Evolutionary conservation across 2,797 vertebrate genomes (phyloP), one percentile per base, ranked within the genome.

Genomic region (Carcharodon carcharias): DNA sequence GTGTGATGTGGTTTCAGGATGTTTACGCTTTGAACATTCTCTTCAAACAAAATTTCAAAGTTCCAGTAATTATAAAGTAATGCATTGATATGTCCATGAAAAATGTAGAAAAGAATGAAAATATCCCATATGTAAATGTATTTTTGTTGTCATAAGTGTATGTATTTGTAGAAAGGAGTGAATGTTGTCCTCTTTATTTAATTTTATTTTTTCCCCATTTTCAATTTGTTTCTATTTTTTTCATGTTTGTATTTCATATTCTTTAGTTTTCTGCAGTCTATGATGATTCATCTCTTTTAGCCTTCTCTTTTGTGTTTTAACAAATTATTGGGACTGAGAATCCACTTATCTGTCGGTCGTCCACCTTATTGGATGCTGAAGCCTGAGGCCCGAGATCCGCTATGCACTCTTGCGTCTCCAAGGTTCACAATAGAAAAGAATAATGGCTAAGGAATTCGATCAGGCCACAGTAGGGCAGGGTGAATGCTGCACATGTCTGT

Each of bases 1-100:
- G 91, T 93, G 91, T 93, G n/a, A 93, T 93, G 91, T 93, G 91
- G 91, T 67, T 93, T 93, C n/a, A 67, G 91, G 61, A 67, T 93
- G 91, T 93, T 93, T 67, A 63, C 40, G 91, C 91, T 93, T 93
- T 93, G 91, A 93, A 93, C 91, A 45, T 93, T 93, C 40, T 67
- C 91, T 93, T 93, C 91, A 93, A 93, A 93, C 91, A 93, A 93
- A 65, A 93, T 93, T 93, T 93, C 63, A 93, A 93, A 93, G 63
- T 93, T 67, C n/a, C 91, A 65, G 63, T 93, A 93, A 93, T 93
- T 93, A 65, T 45, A 93, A 93, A 65, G 63, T 67, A 63, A 93
- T 65, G 61, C 91, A 93, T 93, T 93, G 91, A 67, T 93, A 93
- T 45, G 61, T 93, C 91, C 63, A 45, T 93, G 63, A 67, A 93